Base-by-base conservation (phyloP, 2,113 vertebrate species). In the Brachypteracias leptosomus region DNA sequence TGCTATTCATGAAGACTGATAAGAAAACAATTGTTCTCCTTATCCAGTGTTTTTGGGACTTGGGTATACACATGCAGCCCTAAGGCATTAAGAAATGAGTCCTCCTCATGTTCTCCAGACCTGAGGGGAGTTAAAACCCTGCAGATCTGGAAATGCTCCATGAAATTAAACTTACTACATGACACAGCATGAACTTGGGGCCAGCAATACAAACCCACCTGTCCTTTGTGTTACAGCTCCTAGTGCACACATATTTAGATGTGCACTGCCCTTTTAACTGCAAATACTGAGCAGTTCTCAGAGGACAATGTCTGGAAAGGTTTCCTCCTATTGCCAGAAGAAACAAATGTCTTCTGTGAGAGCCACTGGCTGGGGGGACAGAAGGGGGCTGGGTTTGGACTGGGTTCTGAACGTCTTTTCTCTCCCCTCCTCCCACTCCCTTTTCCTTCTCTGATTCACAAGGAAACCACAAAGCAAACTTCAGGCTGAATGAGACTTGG, bases 381-480 rank as follows among this genome's bases (percentile, higher is more conserved):
- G 68, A 73, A 82, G 46, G 59, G 70, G 92, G 57, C 42, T 90
- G 90, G 44, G 26, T 93, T 88, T 93, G 74, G 96, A 61, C 2
- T 40, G 44, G 63, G 35, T 78, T 96, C 90, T 93, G 63, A 70
- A 68, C 3, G 6, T 18, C 73, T 87, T 63, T 61, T 65, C n/a
- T 55, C 58, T 89, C 44, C 59, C 51, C 68, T 91, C 80, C 73
- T 88, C 94, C 93, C 86, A 88, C 89, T 85, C 83, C 62, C 86
- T 89, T 83, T n/a, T 91, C 77, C 79, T 83, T 61, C 67, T 84
- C 88, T 67, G 83, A 92, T 97, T 97, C 93, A 94, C 75, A 90
- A 88, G 90, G 75, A 97, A 94, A 96, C 93, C 95, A 88, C 92
- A 95, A 87, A 93, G 83, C 80, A 93, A 95, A 94, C 90, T 87